Conservation (phyloP, 1,140 invertebrate genomes). For the Amyelois transitella region DNA sequence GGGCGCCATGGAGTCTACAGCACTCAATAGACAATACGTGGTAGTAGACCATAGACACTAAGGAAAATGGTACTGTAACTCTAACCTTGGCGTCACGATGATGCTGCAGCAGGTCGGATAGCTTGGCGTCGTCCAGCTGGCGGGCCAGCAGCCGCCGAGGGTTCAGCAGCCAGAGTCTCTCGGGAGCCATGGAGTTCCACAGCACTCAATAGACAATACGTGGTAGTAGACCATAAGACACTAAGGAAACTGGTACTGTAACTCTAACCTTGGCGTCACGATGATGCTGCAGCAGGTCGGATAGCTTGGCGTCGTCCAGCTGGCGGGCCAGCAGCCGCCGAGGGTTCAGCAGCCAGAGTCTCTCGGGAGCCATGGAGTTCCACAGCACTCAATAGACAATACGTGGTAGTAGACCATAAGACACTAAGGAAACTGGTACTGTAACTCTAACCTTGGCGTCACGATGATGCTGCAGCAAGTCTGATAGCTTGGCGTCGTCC, state of each 20-base stretch:
- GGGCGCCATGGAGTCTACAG: constrained; percentile 96
- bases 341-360: constrained; percentile 95
- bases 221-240: no score
- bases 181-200: constrained; percentile 96
- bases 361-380: constrained; percentile 94
- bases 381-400: constrained; percentile 92
- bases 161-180: constrained; percentile 95
- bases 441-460: constrained; percentile 3
- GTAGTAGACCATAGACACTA: no score
- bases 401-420: no score
- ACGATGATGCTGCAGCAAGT: constrained; percentile 29
- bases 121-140: constrained; percentile 66
- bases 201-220: no score
- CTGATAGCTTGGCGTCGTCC: constrained; percentile 48
- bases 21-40: no score
- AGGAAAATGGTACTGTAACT: no score
- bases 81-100: constrained; percentile 11
- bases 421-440: no score
- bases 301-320: constrained; percentile 58
- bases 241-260: no score
- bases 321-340: constrained; percentile 84
- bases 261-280: constrained; percentile 47
- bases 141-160: constrained; percentile 87
- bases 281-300: constrained; percentile 34
- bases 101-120: constrained; percentile 36